Evolutionary conservation across 2,888 invertebrate species (phyloP), one percentile per base, ranked within the genome.

Genomic region (Aethes cnicana): DNA sequence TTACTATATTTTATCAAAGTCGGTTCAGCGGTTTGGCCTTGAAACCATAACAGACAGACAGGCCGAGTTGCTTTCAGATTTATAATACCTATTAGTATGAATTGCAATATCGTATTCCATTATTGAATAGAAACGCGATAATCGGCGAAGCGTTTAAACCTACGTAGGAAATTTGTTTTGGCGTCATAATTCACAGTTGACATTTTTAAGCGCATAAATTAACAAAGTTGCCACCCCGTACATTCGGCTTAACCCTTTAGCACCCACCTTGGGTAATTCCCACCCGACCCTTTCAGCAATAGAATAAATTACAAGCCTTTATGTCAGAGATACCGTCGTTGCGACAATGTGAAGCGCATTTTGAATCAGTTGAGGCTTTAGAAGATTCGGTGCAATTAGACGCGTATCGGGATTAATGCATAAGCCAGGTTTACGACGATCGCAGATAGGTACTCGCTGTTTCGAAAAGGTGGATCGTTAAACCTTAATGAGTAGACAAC

Each of bases 131-230:
- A 21, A 35, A 18, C 44, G 56, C 61, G 61, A 63, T 63, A 64
- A 63, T 64, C 54, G 66, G 66, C 74, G 77, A 74, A 74, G 69
- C 74, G 74, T 76, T 72, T 68, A 67, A n/a, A n/a, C n/a, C n/a
- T 72, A 76, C 81, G 84, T 82, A 84, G 88, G 87, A 87, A 87
- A 87, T 84, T 78, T 85, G 83, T 85, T 85, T 82, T 79, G 84
- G 86, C 76, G 84, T 87, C 86, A 89, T 89, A 89, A 88, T 87
- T 89, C 87, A 72, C 80, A 82, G 86, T 86, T 88, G 89, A 89
- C 88, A 87, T 88, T 89, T 89, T 89, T 89, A 88, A 87, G 85
- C 88, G 85, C 87, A 89, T 89, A 89, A 89, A 89, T 89, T 89
- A 89, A 84, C 84, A 81, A 89, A 89, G 86, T 88, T 81, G 84